Evolutionary conservation across 2,113 vertebrate species (phyloP).

Genomic region (Cynoglossus semilaevis): DNA sequence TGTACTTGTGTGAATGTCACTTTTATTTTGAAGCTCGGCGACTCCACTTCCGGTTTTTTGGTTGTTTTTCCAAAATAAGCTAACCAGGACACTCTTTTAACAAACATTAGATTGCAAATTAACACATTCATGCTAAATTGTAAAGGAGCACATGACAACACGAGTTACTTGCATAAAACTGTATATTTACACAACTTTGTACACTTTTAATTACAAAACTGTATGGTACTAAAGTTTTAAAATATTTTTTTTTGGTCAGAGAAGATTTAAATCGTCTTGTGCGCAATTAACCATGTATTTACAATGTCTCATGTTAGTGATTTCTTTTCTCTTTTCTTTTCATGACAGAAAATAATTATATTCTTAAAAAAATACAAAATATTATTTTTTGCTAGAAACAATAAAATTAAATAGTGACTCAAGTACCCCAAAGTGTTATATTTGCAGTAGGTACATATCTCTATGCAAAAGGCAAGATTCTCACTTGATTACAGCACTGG

Average conservation of each 20-base stretch:
- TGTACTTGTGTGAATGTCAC: not conserved
- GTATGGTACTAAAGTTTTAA: constrained; percentile 91
- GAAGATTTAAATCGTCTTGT: constrained; percentile 92
- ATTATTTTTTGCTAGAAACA: constrained; percentile 88
- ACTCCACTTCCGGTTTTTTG: no score
- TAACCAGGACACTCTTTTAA: no score
- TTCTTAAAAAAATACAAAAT: constrained; percentile 85
- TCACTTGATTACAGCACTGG: constrained; percentile 76
- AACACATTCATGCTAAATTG: no score
- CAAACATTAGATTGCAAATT: no score
- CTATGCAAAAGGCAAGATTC: constrained; percentile 79
- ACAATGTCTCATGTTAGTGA: constrained; percentile 96
- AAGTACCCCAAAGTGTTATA: constrained; percentile 82
- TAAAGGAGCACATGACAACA: constrained; percentile 54
- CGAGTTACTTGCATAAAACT: constrained; percentile 89
- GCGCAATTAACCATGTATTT: constrained; percentile 98
- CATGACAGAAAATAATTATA: constrained; percentile 93
- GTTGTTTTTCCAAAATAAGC: no score
- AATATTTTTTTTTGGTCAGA: constrained; percentile 98
- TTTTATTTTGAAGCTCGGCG: no score
- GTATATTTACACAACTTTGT: constrained; percentile 98
- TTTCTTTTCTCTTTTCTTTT: constrained; percentile 72
- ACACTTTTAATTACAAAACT: constrained; percentile 99
- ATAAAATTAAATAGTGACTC: constrained; percentile 91
- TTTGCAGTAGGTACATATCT: constrained; percentile 76